Base-by-base conservation (phyloP, 2,888 invertebrate species). In the Macropis europaea region DNA sequence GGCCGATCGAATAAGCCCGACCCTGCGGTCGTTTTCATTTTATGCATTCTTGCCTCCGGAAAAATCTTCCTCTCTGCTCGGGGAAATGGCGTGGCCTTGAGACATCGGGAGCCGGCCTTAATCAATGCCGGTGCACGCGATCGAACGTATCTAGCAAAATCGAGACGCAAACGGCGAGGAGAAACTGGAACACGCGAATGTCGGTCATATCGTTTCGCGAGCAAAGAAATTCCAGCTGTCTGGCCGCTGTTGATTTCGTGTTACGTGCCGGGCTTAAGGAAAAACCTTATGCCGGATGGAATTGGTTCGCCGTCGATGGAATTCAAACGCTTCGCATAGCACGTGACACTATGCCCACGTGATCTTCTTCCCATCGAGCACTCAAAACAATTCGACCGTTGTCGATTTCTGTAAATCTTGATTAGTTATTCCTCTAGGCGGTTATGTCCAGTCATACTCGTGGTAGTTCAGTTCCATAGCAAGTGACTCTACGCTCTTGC, bases 141-240 rank as follows among this genome's bases (percentile, higher is more conserved):
- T 81, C 75, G 74, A 67, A 72, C 66, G 67, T 67, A 63, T 73
- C 71, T 60, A n/a, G n/a, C n/a, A 57, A 76, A 76, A 77, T 79
- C 77, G 62, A 34, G 64, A 53, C 45, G 47, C 24, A 34, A 61
- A 67, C 63, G 67, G 43, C 38, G 53, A n/a, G n/a, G n/a, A n/a
- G n/a, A 63, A 82, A 84, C 71, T 80, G 61, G 81, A 71, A 59
- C n/a, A n/a, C 79, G 61, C 53, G 69, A 73, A 77, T 67, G 74
- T 82, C 73, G 75, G 77, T 60, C 72, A 52, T n/a, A n/a, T 57
- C 40, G 56, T 43, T 38, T 34, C n/a, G 32, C 45, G 13, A 17
- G 38, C 38, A 43, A 71, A 64, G 60, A 52, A 57, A 61, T 24
- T 61, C 24, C 13, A 2, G 5, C n/a, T 61, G 15, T 3, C 2